A percentile compares a stretch with the other conserved stretches of the same genome.
Evolutionary conservation across 2,888 invertebrate genomes (phyloP).

Genomic region (Plagiodera versicolora): DNA sequence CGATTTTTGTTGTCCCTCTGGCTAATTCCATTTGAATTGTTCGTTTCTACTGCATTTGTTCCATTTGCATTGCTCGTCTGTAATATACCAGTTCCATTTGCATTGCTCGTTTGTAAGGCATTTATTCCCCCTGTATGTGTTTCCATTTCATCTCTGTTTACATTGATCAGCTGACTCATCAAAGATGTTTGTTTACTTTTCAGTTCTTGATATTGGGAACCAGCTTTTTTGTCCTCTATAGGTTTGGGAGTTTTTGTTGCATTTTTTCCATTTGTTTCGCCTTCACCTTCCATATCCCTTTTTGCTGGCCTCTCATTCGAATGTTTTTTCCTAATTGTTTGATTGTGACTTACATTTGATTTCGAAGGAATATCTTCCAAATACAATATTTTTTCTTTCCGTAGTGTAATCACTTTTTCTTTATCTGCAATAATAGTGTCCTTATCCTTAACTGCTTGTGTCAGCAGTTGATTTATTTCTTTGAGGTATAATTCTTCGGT

Average conservation of each 20-base stretch:
- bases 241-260: constrained; percentile 6
- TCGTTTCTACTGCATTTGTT: no score
- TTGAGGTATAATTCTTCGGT: neutral
- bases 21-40: no score
- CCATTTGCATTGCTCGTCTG: no score
- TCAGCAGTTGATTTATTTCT: neutral
- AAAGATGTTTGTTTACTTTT: neutral
- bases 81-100: no score
- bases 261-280: constrained; percentile 8
- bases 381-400: constrained; percentile 6
- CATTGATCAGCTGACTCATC: constrained; percentile 7
- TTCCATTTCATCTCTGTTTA: constrained; percentile 8
- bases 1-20: no score
- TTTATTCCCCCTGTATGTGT: neutral
- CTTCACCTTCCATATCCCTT: constrained; percentile 3
- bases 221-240: constrained; percentile 3
- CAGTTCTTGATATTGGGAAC: constrained; percentile 5
- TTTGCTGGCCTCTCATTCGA: neutral
- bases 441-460: neutral
- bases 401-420: neutral
- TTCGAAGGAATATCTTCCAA: constrained; percentile 3
- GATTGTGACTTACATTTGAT: constrained; percentile 4
- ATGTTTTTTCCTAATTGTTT: constrained; percentile 1
- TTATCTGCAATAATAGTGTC: neutral
- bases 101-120: neutral